phyloP scores from a whole-genome alignment of 2,113 vertebrate species.

The Oreochromis aureus region DNA sequence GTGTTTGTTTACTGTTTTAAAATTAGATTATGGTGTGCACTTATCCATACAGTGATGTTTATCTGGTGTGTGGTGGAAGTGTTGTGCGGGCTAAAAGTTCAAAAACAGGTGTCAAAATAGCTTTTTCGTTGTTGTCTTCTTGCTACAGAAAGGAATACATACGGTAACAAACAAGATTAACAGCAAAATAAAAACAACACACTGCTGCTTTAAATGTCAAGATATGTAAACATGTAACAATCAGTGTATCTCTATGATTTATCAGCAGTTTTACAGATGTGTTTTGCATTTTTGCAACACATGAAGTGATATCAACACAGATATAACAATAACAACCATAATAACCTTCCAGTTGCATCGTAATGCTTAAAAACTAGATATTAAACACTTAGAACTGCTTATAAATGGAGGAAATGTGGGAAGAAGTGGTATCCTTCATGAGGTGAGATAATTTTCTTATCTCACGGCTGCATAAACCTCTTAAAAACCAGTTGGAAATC shows the following conservation, averaged over 20 bases:
- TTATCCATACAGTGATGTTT: neutral
- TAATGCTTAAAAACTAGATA: neutral
- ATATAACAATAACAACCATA: neutral
- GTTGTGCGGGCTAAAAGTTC: neutral
- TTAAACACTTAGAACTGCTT: neutral
- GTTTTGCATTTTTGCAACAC: neutral
- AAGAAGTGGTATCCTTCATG: neutral
- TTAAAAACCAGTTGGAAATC: neutral
- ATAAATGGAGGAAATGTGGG: neutral
- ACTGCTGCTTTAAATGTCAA: neutral
- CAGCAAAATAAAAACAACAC: neutral
- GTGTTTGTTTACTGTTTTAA: neutral
- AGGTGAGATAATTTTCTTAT: neutral
- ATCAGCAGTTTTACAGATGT: neutral
- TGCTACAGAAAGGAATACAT: neutral
- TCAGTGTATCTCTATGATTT: neutral
- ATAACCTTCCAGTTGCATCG: neutral
- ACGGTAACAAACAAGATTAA: neutral
- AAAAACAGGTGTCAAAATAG: neutral
- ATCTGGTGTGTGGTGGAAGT: neutral
- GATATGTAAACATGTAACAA: neutral
- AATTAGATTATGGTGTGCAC: neutral
- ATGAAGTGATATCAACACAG: neutral
- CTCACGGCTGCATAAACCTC: neutral
- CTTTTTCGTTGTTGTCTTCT: neutral